A percentile compares a stretch with the other conserved stretches of the same genome.
These are phyloP conservation scores for Chrysolina oricalcia DNA, from an alignment of 2,888 invertebrate species.

Conservation along the genomic window DNA sequence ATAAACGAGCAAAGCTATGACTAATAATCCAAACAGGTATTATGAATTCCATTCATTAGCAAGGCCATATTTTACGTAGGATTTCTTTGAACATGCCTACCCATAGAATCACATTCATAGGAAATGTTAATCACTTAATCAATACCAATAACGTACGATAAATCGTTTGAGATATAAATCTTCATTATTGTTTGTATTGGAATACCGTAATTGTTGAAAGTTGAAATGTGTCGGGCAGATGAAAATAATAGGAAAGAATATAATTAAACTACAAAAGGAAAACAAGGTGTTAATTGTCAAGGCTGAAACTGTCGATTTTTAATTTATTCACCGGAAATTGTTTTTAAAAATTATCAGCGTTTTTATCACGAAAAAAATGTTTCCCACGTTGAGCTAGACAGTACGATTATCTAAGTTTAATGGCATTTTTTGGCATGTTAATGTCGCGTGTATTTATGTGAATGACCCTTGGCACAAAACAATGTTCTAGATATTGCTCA, in stretches of 20 bases:
- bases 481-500: constrained; percentile 50
- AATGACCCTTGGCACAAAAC: constrained; percentile 47
- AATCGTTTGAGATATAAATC: not conserved
- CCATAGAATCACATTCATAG: not conserved
- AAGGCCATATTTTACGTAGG: constrained; percentile 12
- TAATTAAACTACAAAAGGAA: not conserved
- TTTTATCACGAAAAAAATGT: not conserved
- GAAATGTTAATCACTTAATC: not conserved
- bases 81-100: constrained; percentile 4
- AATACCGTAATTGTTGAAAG: not conserved
- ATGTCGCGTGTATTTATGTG: constrained; percentile 51
- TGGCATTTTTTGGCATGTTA: constrained; percentile 36
- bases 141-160: not conserved
- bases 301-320: not conserved
- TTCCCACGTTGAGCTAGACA: constrained; percentile 9
- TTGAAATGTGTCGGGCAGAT: not conserved
- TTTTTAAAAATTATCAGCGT: not conserved
- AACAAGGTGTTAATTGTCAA: not conserved
- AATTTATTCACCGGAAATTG: constrained; percentile 7
- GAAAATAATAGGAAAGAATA: no score
- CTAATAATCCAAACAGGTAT: constrained; percentile 7
- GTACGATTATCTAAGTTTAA: not conserved
- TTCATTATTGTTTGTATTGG: not conserved
- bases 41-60: constrained; percentile 9
- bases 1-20: not conserved